Evolutionary conservation across 2,113 vertebrate species (phyloP), one percentile per base, ranked within the genome.

Genomic region (Tragulus kanchil): DNA sequence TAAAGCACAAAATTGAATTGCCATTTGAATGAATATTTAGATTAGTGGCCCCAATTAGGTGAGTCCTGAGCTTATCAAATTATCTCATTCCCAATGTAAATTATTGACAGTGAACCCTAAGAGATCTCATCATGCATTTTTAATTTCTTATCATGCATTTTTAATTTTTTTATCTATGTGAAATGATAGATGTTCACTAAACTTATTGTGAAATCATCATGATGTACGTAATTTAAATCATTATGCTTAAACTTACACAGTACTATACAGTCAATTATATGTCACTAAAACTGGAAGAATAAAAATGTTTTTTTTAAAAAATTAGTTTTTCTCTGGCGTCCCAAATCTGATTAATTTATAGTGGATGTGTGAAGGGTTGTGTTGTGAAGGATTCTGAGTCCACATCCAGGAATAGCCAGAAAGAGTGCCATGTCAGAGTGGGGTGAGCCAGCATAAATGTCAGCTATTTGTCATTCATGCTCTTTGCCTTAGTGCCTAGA

Each of bases 341-440:
- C 56, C 36, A 95, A 89, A 84, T 87, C 17, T 13, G 26, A 62
- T 79, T 79, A 89, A 90, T 58, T 94, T 69, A 69, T 31, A 58
- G 77, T 78, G 82, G 42, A 45, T 75, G 31, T 11, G 45, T 16
- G 4, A 23, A 71, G 11, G 3, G 6, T 28, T 92, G 73, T 78
- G 52, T 95, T 75, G 58, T 54, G 59, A 93, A 96, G 58, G 64
- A 83, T 85, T 95, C 58, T 69, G 56, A 94, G 62, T 69, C 36
- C 85, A 78, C 16, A 64, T 61, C 31, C 52, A 90, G 73, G 56
- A 96, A 90, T 11, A 96, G 85, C 23, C 94, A 54, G 77, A 85
- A 71, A 71, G 65, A 79, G 54, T 62, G 26, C 42, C 36, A 21
- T 17, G 65, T 86, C 89, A 83, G 90, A 54, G 42, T 31, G 45